Base-by-base conservation (phyloP, 37 sponge, comb jelly and placozoan species). In the Diacarnus erythraeanus region DNA sequence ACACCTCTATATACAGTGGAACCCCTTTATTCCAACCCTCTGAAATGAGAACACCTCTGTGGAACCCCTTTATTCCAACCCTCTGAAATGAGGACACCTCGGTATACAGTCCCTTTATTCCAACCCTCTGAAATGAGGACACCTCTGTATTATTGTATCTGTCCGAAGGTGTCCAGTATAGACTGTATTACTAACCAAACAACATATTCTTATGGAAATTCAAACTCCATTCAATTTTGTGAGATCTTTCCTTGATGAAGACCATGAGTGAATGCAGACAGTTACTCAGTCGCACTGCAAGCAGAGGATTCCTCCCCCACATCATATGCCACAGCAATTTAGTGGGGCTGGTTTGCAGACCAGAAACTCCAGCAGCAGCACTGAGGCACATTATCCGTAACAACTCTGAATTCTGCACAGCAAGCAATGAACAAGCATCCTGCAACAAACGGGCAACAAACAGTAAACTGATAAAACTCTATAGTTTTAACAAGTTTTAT, bases 371-470 rank as follows among this genome's bases (percentile, higher is more conserved):
- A 63, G n/a, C 64, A 63, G 57, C 54, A 56, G 57, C 71, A 35
- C 47, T 12, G 25, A 86, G 67, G 17, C 74, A 64, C 17, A 80
- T 12, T 3, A 42, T 38, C 6, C 75, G 54, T 15, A 86, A 60
- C n/a, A 80, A 29, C 75, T 86, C 87, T 22, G 87, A 86, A 41
- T 86, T 86, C 34, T 79, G 75, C 20, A 80, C 75, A 38, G 81
- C 80, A 22, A 86, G 44, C 4, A 86, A 54, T 30, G 41, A 54
- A 27, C 69, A 38, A 10, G 81, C 87, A 80, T 79, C 81, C 87
- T 86, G 77, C 21, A 60, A 39, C n/a, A 3, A 38, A 1, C 42
- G 68, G 17, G 43, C 9, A 10, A 78, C 12, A 65, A n/a, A 65
- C 59, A 31, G 1, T 51, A 6, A 20, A 42, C 37, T 39, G 29